Evolutionary conservation across 2,888 invertebrate genomes (phyloP), one percentile per base, ranked within the genome.

Genomic region (Fragum sueziense): DNA sequence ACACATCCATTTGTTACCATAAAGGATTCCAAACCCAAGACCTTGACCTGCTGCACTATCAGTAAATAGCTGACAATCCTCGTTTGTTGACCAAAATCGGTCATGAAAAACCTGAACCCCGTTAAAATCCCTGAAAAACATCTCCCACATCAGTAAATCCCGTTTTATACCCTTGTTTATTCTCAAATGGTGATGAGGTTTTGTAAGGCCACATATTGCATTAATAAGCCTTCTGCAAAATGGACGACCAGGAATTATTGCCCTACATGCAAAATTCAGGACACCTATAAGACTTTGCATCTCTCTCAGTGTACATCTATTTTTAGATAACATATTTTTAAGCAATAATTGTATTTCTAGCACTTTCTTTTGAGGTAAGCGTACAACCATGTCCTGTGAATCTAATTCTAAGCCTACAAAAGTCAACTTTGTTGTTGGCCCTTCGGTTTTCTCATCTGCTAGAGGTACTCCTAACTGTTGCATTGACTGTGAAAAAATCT

Each of bases 401-500:
- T 76, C 74, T 6, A 80, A 41, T 76, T 80, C 80, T 25, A 80
- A 37, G 14, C 80, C 76, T 20, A 76, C 33, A 47, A 74, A 80
- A 22, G n/a, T 31, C 17, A 74, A 20, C 6, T 22, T 29, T 41
- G 68, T 69, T 20, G 20, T 17, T 25, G 74, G 74, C 0, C 69
- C 69, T 47, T 57, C 74, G 6, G 74, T 69, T 47, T 74, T 70
- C n/a, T 78, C 70, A 4, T 34, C 37, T 14, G 73, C 69, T 7
- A 78, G 6, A 22, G 73, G 78, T 3, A 78, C 52, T n/a, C 62
- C 57, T 1, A 73, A 20, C 3, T 68, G n/a, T 25, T 34, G 9
- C 67, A 34, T 61, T 17, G 9, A 29, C 17, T 61, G 20, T n/a
- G 31, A 47, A 71, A 70, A 51, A 27, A n/a, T 25, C 14, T 29